These are phyloP conservation scores for Strongylocentrotus purpuratus DNA, from an alignment of 35 echinoderm and acorn worm genomes.

Conservation along the genomic window DNA sequence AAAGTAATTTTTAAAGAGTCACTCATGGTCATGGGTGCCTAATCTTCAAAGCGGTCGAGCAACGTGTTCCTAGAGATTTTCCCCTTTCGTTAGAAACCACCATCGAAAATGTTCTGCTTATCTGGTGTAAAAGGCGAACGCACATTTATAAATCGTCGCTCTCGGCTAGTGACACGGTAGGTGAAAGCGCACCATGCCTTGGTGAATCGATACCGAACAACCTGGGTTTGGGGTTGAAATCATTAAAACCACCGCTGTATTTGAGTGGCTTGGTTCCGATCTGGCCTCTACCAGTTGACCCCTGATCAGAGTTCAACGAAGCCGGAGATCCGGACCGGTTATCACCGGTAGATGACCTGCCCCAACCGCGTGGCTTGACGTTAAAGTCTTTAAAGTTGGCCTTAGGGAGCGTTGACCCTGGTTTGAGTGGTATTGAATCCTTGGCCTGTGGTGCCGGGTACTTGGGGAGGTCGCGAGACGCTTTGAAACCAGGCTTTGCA, in stretches of 20 bases:
- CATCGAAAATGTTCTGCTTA: not conserved
- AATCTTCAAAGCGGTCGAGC: not conserved
- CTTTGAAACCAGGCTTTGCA: constrained; percentile 42
- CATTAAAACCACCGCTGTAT: constrained; percentile 54
- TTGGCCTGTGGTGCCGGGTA: not conserved
- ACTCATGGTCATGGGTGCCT: not conserved
- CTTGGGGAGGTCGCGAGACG: constrained; percentile 13
- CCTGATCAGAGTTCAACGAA: constrained; percentile 60
- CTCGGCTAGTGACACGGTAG: constrained; percentile 27
- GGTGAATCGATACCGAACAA: not conserved
- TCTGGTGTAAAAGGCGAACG: not conserved
- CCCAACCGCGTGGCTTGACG: constrained; percentile 61
- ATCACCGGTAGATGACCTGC: constrained; percentile 22
- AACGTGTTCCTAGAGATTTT: not conserved
- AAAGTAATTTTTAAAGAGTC: too few relatives aligned
- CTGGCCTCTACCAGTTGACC: not conserved
- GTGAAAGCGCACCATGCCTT: constrained; percentile 26
- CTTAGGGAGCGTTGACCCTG: not conserved
- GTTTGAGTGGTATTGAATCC: constrained; percentile 28
- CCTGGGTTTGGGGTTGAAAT: constrained; percentile 60
- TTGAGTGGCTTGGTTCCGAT: constrained; percentile 22
- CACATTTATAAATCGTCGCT: constrained; percentile 43
- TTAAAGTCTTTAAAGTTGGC: constrained; percentile 63
- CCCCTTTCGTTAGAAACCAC: not conserved
- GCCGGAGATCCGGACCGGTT: constrained; percentile 48